Conservation (phyloP, 2,888 invertebrate species). For the Aphelenchoides bicaudatus region DNA sequence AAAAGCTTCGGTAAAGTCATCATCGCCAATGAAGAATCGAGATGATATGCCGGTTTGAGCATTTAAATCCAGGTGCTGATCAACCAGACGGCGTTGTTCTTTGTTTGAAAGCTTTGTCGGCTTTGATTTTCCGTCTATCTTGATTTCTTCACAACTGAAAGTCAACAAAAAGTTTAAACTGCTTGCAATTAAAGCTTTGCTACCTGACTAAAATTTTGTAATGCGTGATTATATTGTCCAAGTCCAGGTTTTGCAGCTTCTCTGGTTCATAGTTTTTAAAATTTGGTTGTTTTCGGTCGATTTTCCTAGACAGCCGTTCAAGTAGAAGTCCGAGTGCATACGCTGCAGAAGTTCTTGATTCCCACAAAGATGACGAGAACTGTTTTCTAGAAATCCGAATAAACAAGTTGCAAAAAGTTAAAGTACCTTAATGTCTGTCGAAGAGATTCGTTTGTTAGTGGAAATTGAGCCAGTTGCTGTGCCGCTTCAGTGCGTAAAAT, state of each 20-base stretch:
- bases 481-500: constrained; percentile 52
- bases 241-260: background rate
- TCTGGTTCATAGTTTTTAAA: background rate
- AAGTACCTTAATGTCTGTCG: constrained; percentile 22
- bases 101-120: constrained; percentile 21
- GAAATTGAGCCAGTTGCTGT: constrained; percentile 40
- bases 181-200: background rate
- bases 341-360: constrained; percentile 48
- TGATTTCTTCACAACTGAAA: constrained; percentile 21
- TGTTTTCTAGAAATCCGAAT: too few relatives aligned
- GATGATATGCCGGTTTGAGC: constrained; percentile 16
- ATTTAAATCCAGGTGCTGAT: constrained; percentile 47
- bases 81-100: constrained; percentile 45
- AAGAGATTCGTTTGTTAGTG: constrained; percentile 40
- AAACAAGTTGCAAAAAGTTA: too few relatives aligned
- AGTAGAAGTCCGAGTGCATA: constrained; percentile 44
- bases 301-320: background rate
- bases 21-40: constrained; percentile 7
- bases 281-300: background rate
- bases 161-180: background rate
- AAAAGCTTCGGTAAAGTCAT: constrained; percentile 12
- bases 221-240: constrained; percentile 9
- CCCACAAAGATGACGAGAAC: constrained; percentile 43
- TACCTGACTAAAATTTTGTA: constrained; percentile 10
- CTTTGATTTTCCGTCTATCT: background rate